These are phyloP conservation scores for Nomada ruficornis DNA, from an alignment of 2,888 invertebrate species.

Conservation along the genomic window DNA sequence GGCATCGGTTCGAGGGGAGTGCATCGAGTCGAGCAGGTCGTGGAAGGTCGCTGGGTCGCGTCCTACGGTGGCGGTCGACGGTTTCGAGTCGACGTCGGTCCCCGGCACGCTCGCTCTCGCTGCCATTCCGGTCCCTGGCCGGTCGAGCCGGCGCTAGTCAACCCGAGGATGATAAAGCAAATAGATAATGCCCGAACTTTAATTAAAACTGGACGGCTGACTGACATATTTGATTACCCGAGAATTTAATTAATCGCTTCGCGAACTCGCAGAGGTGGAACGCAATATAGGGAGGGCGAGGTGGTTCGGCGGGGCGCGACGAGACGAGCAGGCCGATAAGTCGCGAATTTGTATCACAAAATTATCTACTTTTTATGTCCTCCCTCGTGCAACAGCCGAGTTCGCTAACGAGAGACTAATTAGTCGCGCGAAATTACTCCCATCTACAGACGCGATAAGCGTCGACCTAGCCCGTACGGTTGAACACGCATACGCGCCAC, in stretches of 20 bases:
- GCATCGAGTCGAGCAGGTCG: neutral
- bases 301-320: slow-evolving; percentile 13
- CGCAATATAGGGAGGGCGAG: slow-evolving; percentile 32
- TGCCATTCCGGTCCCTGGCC: slow-evolving; percentile 64
- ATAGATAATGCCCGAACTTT: slow-evolving; percentile 84
- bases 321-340: slow-evolving; percentile 75
- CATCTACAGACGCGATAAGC: slow-evolving; percentile 68
- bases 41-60: neutral
- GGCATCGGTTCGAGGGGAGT: neutral
- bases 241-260: slow-evolving; percentile 84
- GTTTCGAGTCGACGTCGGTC: neutral
- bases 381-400: slow-evolving; percentile 54
- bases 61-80: neutral
- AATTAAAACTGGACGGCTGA: slow-evolving; percentile 84
- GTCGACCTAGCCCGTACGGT: slow-evolving; percentile 28
- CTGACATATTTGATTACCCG: slow-evolving; percentile 84
- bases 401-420: slow-evolving; percentile 79
- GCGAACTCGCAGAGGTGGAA: slow-evolving; percentile 69
- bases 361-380: slow-evolving; percentile 66
- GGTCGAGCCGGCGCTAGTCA: slow-evolving; percentile 74
- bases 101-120: slow-evolving; percentile 11
- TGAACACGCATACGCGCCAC: slow-evolving; percentile 32
- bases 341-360: slow-evolving; percentile 79
- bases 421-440: slow-evolving; percentile 74
- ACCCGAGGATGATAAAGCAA: slow-evolving; percentile 84